Conservation (phyloP, 2,113 vertebrate genomes). For the Myiopsitta monachus region DNA sequence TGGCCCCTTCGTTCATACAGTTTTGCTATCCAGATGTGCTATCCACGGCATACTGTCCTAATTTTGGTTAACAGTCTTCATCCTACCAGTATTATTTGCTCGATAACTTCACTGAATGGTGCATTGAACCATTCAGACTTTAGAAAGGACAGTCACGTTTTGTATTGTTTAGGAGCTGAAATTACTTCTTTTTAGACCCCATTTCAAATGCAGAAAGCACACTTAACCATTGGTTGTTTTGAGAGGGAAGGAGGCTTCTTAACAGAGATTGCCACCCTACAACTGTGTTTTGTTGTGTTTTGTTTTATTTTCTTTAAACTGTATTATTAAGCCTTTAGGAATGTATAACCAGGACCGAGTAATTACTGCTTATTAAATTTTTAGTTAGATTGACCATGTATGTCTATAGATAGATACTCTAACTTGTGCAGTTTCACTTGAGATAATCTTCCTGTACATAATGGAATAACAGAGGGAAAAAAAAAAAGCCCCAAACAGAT, state of each 20-base stretch:
- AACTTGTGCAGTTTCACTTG: conserved; percentile 68
- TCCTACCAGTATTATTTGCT: conserved; percentile 69
- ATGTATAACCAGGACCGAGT: conserved; percentile 74
- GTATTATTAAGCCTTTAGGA: conserved; percentile 75
- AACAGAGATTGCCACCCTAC: conserved; percentile 54
- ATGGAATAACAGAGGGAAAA: conserved; percentile 24
- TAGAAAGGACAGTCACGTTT: conserved; percentile 15
- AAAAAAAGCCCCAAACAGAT: conserved; percentile 17
- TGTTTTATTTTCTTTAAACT: neutral
- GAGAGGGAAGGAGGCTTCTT: conserved; percentile 52
- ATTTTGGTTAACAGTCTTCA: conserved; percentile 61
- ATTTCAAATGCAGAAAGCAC: conserved; percentile 52
- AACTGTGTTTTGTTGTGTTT: conserved; percentile 41
- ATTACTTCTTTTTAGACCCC: conserved; percentile 51
- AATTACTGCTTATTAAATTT: conserved; percentile 72
- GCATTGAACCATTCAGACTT: neutral
- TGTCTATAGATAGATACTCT: conserved; percentile 65
- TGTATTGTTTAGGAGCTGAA: conserved; percentile 52
- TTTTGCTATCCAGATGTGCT: neutral
- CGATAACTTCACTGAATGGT: conserved; percentile 34
- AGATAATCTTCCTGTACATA: conserved; percentile 71
- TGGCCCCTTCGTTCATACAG: neutral
- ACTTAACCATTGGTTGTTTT: conserved; percentile 54
- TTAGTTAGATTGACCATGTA: conserved; percentile 72
- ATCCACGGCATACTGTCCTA: conserved; percentile 47